Conservation (phyloP, 64 coral and sea anemone species). For the Montipora capricornis region DNA sequence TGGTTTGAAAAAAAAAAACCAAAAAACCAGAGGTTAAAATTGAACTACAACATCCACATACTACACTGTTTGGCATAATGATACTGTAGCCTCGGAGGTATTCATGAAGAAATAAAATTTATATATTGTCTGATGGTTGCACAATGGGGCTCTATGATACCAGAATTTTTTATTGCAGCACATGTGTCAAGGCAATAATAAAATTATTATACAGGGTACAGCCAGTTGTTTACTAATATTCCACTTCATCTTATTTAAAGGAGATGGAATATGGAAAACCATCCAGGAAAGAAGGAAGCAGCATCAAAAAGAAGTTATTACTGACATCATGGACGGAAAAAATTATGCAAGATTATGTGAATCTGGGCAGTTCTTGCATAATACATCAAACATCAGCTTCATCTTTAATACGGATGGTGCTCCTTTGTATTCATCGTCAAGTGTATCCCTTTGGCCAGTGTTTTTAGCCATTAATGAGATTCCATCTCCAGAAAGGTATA, state of each 20-base stretch:
- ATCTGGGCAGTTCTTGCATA: not conserved
- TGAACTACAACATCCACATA: too few relatives aligned
- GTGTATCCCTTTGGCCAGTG: conserved; percentile 61
- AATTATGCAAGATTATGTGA: not conserved
- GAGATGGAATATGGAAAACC: conserved; percentile 27
- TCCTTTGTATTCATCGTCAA: conserved; percentile 52
- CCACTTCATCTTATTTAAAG: not conserved
- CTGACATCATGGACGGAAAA: conserved; percentile 53
- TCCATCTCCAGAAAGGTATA: conserved; percentile 9
- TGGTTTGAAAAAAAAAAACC: too few relatives aligned
- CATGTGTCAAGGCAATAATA: too few relatives aligned
- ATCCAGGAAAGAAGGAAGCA: not conserved
- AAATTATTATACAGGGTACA: too few relatives aligned
- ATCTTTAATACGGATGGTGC: conserved; percentile 71
- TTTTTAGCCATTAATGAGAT: conserved; percentile 66
- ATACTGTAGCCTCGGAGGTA: too few relatives aligned
- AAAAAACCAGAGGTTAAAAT: too few relatives aligned
- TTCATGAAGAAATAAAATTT: too few relatives aligned
- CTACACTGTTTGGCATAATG: too few relatives aligned
- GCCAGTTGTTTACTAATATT: too few relatives aligned
- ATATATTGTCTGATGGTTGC: too few relatives aligned
- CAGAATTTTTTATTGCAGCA: too few relatives aligned
- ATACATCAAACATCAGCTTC: not conserved
- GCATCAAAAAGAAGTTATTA: conserved; percentile 3
- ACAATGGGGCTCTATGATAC: too few relatives aligned